Conservation (phyloP, 2,113 vertebrate species). For the Halichoerus grypus region DNA sequence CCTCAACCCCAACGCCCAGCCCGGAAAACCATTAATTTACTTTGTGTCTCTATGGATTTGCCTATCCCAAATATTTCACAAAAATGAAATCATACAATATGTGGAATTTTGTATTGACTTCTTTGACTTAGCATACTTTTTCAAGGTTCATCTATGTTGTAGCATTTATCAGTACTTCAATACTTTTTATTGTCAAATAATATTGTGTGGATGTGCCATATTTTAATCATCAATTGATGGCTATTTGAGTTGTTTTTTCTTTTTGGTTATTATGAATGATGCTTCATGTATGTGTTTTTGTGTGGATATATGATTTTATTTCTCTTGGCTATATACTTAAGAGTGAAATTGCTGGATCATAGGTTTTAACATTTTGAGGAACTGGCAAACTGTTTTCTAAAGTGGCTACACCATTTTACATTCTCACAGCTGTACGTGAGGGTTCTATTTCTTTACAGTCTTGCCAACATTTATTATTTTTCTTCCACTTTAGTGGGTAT, state of each 20-base stretch:
- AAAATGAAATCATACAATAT: neutral
- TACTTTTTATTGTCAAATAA: neutral
- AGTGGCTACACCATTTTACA: neutral
- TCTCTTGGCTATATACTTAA: neutral
- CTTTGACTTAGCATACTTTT: neutral
- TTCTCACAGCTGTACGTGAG: neutral
- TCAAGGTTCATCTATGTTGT: neutral
- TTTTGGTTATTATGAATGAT: neutral
- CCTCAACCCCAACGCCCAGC: too few relatives aligned
- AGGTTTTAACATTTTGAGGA: neutral
- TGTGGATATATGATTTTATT: neutral
- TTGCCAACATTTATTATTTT: slow-evolving; percentile 6
- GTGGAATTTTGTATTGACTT: neutral
- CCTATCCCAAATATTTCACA: neutral
- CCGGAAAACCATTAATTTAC: neutral
- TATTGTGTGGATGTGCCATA: neutral
- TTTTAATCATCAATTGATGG: neutral
- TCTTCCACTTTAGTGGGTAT: neutral
- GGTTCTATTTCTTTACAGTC: neutral
- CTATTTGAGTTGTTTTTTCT: neutral
- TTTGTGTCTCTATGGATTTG: neutral
- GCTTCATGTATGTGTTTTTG: neutral
- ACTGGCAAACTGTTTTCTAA: neutral
- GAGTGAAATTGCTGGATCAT: neutral
- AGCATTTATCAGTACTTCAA: neutral